These are phyloP conservation scores for Liposcelis brunnea DNA, from an alignment of 2,888 invertebrate species.

Conservation along the genomic window DNA sequence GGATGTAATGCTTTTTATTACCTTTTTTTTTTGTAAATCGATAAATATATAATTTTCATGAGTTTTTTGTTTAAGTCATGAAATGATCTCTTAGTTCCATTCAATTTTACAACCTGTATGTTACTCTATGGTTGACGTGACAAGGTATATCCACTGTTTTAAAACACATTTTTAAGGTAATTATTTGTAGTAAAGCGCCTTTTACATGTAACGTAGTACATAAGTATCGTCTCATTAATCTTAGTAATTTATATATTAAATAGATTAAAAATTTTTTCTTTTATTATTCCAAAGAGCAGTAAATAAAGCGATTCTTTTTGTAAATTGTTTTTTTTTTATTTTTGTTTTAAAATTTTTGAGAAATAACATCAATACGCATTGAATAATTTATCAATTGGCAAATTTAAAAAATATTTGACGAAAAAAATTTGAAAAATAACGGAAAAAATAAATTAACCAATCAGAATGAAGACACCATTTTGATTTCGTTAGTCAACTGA, in stretches of 20 bases:
- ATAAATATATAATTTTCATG: background rate
- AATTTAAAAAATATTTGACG: too few relatives aligned
- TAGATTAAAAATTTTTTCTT: constrained; percentile 5
- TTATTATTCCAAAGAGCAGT: constrained; percentile 5
- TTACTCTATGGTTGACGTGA: background rate
- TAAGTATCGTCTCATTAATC: constrained; percentile 1
- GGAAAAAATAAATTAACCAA: too few relatives aligned
- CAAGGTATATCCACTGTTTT: background rate
- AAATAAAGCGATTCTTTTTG: constrained; percentile 1
- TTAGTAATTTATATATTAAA: constrained; percentile 2
- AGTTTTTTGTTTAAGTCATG: background rate
- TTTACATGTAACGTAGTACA: background rate
- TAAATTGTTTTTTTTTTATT: background rate
- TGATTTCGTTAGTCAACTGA: too few relatives aligned
- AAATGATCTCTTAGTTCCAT: background rate
- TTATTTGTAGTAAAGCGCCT: constrained; percentile 3
- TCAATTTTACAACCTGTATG: background rate
- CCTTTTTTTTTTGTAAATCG: background rate
- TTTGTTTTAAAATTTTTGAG: too few relatives aligned
- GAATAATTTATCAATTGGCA: too few relatives aligned
- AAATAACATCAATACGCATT: too few relatives aligned
- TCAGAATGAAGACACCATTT: too few relatives aligned
- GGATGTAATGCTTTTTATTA: background rate
- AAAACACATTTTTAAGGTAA: background rate
- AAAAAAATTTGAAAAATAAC: too few relatives aligned